Evolutionary conservation across 2,888 invertebrate genomes (phyloP), one percentile per base, ranked within the genome.

Genomic region (Blastobasis adustella): DNA sequence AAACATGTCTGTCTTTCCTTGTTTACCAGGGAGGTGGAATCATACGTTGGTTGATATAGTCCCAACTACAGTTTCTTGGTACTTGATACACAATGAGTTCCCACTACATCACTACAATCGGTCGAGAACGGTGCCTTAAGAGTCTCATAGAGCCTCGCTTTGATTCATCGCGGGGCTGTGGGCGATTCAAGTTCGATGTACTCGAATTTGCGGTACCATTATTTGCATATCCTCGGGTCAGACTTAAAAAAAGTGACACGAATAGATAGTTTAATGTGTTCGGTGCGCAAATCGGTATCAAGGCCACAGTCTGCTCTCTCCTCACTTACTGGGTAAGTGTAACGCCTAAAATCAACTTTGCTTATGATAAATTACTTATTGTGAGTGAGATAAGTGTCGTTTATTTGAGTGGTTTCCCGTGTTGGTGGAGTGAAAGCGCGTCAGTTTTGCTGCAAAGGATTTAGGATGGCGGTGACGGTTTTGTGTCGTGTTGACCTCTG

Each of bases 301-400:
- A 88, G 87, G 87, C 69, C 84, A 82, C 54, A 57, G 68, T 58
- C 74, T 69, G 77, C 80, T 79, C 84, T 85, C 84, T 82, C 83
- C 74, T 63, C 57, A 64, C 67, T 85, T 82, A 85, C 78, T 86
- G 71, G 87, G 87, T 88, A 83, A 88, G 85, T 87, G 82, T 88
- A 87, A 83, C 87, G 79, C 71, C 76, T 75, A 76, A 83, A 82
- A 81, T 79, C 76, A 77, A 79, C 76, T 67, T 65, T 61, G 66
- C 66, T 71, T 79, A 82, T 85, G 87, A 87, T 87, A 84, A 82
- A 88, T 87, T 79, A 78, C 69, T 81, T 77, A 87, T 86, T 87
- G 86, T 87, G 67, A 67, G 71, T 71, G 71, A 77, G 86, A 85
- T 86, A 85, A 82, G 82, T 85, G 79, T 79, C 71, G 71, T 68